A percentile compares a stretch with the other conserved stretches of the same genome.
These are phyloP conservation scores for Anarrhichthys ocellatus DNA, from an alignment of 2,113 vertebrate species.

Conservation along the genomic window DNA sequence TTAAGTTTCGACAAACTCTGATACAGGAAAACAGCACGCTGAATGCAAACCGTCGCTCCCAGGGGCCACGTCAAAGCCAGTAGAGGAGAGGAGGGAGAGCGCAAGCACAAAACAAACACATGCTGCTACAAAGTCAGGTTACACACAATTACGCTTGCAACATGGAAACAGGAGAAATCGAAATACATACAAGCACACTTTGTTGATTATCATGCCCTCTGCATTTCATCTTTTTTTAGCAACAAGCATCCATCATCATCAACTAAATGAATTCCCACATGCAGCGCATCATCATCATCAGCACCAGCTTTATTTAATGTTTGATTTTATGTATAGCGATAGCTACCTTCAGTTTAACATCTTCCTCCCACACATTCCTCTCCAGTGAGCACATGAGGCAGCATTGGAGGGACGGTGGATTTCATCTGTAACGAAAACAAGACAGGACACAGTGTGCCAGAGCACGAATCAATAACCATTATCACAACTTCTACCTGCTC, in stretches of 20 bases:
- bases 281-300: slow-evolving; percentile 57
- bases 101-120: slow-evolving; percentile 37
- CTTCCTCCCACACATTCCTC: slow-evolving; percentile 64
- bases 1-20: slow-evolving; percentile 50
- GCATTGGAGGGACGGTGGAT: slow-evolving; percentile 37
- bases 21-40: slow-evolving; percentile 28
- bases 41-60: slow-evolving; percentile 53
- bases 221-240: not conserved
- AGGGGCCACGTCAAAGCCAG: slow-evolving; percentile 59
- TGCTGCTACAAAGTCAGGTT: slow-evolving; percentile 18
- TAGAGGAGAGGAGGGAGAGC: slow-evolving; percentile 30
- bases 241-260: slow-evolving; percentile 70
- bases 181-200: slow-evolving; percentile 30
- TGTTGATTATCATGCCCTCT: slow-evolving; percentile 51
- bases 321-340: slow-evolving; percentile 66
- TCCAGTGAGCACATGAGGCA: slow-evolving; percentile 38
- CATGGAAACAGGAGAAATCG: not conserved
- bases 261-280: slow-evolving; percentile 66
- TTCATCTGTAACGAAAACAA: slow-evolving; percentile 70
- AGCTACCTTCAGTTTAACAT: slow-evolving; percentile 62
- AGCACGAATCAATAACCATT: slow-evolving; percentile 73
- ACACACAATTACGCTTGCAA: slow-evolving; percentile 19
- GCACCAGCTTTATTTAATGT: slow-evolving; percentile 62
- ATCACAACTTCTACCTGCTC: slow-evolving; percentile 71
- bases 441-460: slow-evolving; percentile 58